phyloP scores from a whole-genome alignment of 1,140 invertebrate species.

The Penaeus indicus region DNA sequence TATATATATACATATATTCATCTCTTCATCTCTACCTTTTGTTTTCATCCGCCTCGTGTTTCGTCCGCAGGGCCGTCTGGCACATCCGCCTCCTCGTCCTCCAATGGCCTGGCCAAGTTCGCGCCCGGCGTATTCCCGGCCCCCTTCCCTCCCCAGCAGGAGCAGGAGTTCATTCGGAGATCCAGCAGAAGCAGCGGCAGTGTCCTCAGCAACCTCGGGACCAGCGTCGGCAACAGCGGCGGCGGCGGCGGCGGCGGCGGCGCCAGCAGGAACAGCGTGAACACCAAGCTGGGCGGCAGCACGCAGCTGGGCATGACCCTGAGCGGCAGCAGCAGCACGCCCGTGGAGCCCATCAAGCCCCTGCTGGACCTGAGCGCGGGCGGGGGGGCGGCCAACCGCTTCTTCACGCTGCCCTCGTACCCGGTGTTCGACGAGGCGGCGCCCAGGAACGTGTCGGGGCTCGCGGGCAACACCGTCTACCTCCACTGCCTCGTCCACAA shows the following conservation, averaged over 20 bases:
- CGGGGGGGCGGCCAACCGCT: neutral
- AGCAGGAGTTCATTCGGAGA: neutral
- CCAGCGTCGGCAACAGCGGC: neutral
- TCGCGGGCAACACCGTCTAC: neutral
- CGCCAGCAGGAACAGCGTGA: neutral
- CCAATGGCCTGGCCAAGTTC: too few relatives aligned
- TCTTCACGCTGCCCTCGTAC: neutral
- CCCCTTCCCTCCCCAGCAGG: neutral
- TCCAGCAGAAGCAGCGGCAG: neutral
- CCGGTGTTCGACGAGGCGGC: neutral
- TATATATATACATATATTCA: neutral
- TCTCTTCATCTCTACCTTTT: neutral
- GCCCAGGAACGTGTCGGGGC: neutral
- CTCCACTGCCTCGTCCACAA: slow-evolving; percentile 19
- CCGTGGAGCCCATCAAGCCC: slow-evolving; percentile 7
- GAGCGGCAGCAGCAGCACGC: slow-evolving; percentile 3
- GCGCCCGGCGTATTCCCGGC: too few relatives aligned
- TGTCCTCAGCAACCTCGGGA: neutral
- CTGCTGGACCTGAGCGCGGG: slow-evolving; percentile 11
- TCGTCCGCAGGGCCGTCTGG: neutral
- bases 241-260: neutral
- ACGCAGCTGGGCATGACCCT: neutral
- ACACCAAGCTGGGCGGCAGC: neutral
- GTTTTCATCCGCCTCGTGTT: neutral
- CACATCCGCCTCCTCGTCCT: neutral